These are phyloP conservation scores for Archivesica marissinica DNA, from an alignment of 1,140 invertebrate species.

Conservation along the genomic window DNA sequence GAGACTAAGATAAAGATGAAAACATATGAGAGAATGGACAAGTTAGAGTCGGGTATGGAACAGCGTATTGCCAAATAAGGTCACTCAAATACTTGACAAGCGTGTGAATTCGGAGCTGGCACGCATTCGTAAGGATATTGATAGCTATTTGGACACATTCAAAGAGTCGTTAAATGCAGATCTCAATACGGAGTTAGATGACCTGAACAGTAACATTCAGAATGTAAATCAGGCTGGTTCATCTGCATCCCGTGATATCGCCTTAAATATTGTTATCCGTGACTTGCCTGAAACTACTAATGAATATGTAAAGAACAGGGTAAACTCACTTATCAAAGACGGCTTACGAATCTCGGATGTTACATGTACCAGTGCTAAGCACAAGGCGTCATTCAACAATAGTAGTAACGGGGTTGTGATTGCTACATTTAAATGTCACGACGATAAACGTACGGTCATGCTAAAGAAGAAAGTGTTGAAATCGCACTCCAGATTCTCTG, in stretches of 20 bases:
- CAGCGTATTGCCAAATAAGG: too few species aligned
- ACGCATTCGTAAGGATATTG: neutral
- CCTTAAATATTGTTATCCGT: neutral
- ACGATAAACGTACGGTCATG: constrained; percentile 13
- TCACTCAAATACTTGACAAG: too few species aligned
- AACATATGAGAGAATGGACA: too few species aligned
- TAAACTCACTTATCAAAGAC: neutral
- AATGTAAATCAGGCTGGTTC: neutral
- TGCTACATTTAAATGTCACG: neutral
- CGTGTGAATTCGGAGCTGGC: neutral
- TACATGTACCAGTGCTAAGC: constrained; percentile 3
- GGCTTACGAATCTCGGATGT: neutral
- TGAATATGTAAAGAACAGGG: neutral
- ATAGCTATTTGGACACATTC: neutral
- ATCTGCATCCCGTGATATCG: neutral
- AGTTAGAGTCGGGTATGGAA: too few species aligned
- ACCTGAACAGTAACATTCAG: neutral
- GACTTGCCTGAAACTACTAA: constrained; percentile 9
- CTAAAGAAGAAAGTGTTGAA: neutral
- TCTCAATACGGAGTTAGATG: neutral
- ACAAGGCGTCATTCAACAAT: neutral
- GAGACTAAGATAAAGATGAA: too few species aligned
- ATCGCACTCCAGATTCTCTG: neutral
- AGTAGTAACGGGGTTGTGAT: neutral
- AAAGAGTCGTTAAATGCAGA: constrained; percentile 1